Base-by-base conservation (phyloP, 1,140 invertebrate species). In the Cydia amplana region DNA sequence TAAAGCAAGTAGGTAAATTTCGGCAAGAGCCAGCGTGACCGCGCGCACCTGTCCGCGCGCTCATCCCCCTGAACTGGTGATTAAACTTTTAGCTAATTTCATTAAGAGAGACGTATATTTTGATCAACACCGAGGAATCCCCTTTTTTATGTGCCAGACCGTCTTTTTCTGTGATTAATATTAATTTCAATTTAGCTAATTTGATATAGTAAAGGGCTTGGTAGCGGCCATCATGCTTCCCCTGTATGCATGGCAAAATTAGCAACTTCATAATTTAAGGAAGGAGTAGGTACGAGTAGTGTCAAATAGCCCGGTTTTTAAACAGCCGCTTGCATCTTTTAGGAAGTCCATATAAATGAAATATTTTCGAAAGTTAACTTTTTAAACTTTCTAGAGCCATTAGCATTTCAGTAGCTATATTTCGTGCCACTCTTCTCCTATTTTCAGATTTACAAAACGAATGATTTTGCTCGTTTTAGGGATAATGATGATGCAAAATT, bases 1-100 rank as follows among this genome's bases (percentile, higher is more conserved):
- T 91, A 91, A 89, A 87, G 86, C 85, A 88, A 89, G 90, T 89
- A 90, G 87, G 90, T 88, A 88, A 89, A 89, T 89, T 89, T 87
- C 73, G 78, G 81, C 73, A 84, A 86, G 81, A 83, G 82, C 82
- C 75, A 74, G 73, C 80, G 85, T 85, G 84, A 81, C 83, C 80
- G 74, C 76, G 25, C 80, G 67, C 75, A 72, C 75, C 78, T 36
- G 73, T 70, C 64, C 74, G 76, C 60, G 72, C 51, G 40, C 73
- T 78, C 75, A 74, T 75, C 79, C 76, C 79, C 75, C 75, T 77
- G 80, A 85, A 84, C 84, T 86, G 85, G 85, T 85, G 87, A 81
- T 84, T 85, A 83, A 87, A 87, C 84, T 87, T 87, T 87, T 79
- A 77, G 79, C 79, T 88, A 86, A 89, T 88, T 87, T 85, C 80